Conservation (phyloP, 1,140 invertebrate genomes). For the Calliopsis andreniformis region DNA sequence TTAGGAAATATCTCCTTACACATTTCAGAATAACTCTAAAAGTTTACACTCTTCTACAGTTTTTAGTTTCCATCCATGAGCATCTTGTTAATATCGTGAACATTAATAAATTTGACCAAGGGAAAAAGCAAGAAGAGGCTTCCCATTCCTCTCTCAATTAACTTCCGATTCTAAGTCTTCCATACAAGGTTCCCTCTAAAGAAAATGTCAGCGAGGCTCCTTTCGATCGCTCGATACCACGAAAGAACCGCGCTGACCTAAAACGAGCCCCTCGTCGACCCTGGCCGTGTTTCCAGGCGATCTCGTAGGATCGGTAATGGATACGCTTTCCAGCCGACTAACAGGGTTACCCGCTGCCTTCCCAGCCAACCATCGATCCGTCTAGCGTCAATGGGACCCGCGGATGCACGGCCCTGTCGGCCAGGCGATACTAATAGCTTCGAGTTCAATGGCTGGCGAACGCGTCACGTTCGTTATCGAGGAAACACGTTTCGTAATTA, state of each 20-base stretch:
- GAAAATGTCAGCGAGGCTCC: too few relatives aligned
- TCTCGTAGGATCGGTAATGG: slow-evolving; percentile 38
- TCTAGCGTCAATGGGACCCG: slow-evolving; percentile 12
- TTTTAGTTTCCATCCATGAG: too few relatives aligned
- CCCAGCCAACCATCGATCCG: slow-evolving; percentile 31
- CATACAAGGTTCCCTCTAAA: too few relatives aligned
- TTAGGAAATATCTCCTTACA: too few relatives aligned
- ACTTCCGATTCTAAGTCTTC: too few relatives aligned
- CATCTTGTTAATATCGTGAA: too few relatives aligned
- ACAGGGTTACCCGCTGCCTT: slow-evolving; percentile 45
- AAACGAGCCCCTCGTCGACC: slow-evolving; percentile 36
- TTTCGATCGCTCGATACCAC: slow-evolving; percentile 16
- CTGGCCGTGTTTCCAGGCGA: slow-evolving; percentile 46
- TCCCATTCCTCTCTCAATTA: too few relatives aligned
- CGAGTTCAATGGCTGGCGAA: slow-evolving; percentile 35
- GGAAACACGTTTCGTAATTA: slow-evolving; percentile 51
- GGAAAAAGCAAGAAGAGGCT: too few relatives aligned
- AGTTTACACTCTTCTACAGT: too few relatives aligned
- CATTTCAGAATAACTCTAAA: too few relatives aligned
- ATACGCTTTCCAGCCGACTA: slow-evolving; percentile 45
- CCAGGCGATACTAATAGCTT: slow-evolving; percentile 28
- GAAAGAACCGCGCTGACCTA: slow-evolving; percentile 36
- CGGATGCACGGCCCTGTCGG: not conserved
- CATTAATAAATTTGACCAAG: too few relatives aligned
- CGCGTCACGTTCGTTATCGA: slow-evolving; percentile 42